These are phyloP conservation scores for Onychorhynchus coronatus DNA, from an alignment of 2,113 vertebrate species.

Conservation along the genomic window DNA sequence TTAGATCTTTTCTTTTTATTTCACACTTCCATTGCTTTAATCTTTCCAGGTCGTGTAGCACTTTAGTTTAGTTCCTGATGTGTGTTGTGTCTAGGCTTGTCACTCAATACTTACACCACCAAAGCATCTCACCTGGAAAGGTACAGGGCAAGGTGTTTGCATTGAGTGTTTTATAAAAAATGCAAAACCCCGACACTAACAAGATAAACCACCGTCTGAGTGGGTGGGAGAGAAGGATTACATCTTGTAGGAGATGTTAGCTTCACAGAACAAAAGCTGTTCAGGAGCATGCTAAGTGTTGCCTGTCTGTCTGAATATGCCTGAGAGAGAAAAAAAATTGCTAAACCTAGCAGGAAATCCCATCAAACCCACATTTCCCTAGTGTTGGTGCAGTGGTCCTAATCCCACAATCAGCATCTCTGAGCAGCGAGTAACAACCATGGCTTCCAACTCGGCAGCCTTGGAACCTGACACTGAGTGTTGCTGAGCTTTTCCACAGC, in stretches of 20 bases:
- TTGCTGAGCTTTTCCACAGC: background rate
- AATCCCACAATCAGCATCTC: background rate
- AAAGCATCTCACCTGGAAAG: slow-evolving; percentile 34
- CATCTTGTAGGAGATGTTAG: background rate
- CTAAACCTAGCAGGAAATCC: background rate
- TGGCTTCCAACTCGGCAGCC: background rate
- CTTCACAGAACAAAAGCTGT: background rate
- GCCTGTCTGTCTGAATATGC: background rate
- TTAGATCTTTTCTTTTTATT: slow-evolving; percentile 39
- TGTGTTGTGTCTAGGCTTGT: background rate
- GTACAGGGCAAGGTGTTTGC: background rate
- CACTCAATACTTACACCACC: background rate
- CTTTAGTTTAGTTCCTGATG: slow-evolving; percentile 6
- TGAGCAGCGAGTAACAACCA: accelerated
- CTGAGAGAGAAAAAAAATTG: background rate
- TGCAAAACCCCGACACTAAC: background rate
- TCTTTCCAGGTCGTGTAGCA: slow-evolving; percentile 26
- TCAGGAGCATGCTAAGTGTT: background rate
- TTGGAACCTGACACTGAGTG: background rate
- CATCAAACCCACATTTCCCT: background rate
- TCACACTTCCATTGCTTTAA: slow-evolving; percentile 46
- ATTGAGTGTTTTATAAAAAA: background rate
- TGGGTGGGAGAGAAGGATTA: background rate
- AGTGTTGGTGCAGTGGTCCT: background rate
- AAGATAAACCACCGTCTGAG: background rate